phyloP scores from a whole-genome alignment of 2,888 invertebrate genomes.

The Rhimphoctona megacephalus region DNA sequence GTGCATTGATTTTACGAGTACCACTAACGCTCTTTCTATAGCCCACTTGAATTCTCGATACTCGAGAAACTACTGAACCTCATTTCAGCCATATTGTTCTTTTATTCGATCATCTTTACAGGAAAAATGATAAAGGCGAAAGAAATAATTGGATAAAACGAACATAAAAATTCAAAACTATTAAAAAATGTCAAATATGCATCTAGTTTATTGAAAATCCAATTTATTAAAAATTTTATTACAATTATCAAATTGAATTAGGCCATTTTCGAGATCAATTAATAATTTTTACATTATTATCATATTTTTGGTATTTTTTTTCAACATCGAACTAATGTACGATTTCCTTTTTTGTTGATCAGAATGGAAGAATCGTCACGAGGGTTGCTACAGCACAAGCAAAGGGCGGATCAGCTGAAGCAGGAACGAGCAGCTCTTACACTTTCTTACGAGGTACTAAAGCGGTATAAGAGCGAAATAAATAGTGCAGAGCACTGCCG shows the following conservation, averaged over 20 bases:
- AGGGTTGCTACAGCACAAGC: slow-evolving; percentile 91
- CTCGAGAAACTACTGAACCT: slow-evolving; percentile 53
- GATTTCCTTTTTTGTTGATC: slow-evolving; percentile 55
- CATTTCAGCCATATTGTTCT: slow-evolving; percentile 56
- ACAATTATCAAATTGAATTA: not conserved
- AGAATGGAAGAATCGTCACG: slow-evolving; percentile 93
- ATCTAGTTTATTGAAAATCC: not conserved
- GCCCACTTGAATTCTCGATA: slow-evolving; percentile 44
- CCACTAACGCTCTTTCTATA: slow-evolving; percentile 11
- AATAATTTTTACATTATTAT: not conserved
- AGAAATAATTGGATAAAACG: not conserved
- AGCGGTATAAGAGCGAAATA: slow-evolving; percentile 26
- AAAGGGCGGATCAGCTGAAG: slow-evolving; percentile 90
- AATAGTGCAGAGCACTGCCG: slow-evolving; percentile 20
- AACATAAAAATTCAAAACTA: not conserved
- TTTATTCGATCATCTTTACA: slow-evolving; percentile 41
- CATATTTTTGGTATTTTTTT: not conserved
- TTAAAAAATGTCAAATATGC: not conserved
- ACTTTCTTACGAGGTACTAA: slow-evolving; percentile 89
- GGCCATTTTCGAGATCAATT: not conserved
- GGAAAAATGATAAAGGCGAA: slow-evolving; percentile 8
- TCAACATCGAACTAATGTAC: slow-evolving; percentile 6
- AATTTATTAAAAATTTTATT: not conserved
- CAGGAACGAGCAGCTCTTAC: slow-evolving; percentile 91
- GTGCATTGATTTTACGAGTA: slow-evolving; percentile 57